Conservation (phyloP, 2,888 invertebrate genomes). For the Cataglyphis albicans region DNA sequence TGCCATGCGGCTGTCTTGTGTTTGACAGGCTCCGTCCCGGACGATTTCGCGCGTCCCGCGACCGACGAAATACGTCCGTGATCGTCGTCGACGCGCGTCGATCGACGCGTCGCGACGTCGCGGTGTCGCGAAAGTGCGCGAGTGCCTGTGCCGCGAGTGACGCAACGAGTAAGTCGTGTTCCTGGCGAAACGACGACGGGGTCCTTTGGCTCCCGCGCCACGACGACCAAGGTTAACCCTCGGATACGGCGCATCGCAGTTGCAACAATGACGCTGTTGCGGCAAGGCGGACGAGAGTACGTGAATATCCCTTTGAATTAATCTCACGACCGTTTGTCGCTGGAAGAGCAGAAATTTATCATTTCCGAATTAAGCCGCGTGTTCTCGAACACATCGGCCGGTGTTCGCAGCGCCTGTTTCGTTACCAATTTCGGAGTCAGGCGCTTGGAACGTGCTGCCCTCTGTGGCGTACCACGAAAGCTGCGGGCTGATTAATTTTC, state of each 20-base stretch:
- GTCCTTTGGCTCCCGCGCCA: constrained; percentile 49
- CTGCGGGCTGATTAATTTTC: neutral
- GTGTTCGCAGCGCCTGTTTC: constrained; percentile 71
- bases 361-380: constrained; percentile 64
- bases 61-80: neutral
- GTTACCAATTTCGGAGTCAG: neutral
- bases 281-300: neutral
- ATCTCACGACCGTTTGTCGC: neutral
- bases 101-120: constrained; percentile 30
- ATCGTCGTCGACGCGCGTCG: constrained; percentile 12
- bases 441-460: constrained; percentile 47
- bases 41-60: constrained; percentile 26
- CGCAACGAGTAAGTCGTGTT: constrained; percentile 49
- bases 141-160: constrained; percentile 53
- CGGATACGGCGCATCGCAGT: constrained; percentile 62
- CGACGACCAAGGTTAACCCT: constrained; percentile 62
- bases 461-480: constrained; percentile 18
- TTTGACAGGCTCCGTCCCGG: constrained; percentile 54
- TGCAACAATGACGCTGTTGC: constrained; percentile 57
- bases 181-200: constrained; percentile 5
- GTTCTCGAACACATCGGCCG: constrained; percentile 73
- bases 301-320: constrained; percentile 44
- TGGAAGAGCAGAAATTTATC: constrained; percentile 25
- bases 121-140: constrained; percentile 52
- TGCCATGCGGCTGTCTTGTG: constrained; percentile 71